Conservation (phyloP, 1,140 invertebrate genomes). For the Sogatella furcifera region DNA sequence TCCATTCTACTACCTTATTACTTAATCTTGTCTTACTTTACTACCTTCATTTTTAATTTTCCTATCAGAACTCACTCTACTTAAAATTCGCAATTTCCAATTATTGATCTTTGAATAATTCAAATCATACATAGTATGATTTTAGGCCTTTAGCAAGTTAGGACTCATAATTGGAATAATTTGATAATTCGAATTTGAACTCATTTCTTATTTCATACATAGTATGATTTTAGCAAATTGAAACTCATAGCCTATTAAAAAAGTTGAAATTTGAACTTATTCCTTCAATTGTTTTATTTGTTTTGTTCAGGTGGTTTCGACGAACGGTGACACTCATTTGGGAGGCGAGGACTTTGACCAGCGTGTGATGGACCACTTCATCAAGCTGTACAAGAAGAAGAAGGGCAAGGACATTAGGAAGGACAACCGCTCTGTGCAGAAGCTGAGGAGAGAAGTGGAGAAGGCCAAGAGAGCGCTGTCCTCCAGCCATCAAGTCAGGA, state of each 20-base stretch:
- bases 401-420: conserved; percentile 95
- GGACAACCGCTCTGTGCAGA: conserved; percentile 91
- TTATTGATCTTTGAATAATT: too few species aligned
- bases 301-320: conserved; percentile 82
- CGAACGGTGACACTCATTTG: conserved; percentile 97
- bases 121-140: too few species aligned
- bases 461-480: conserved; percentile 95
- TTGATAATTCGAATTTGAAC: too few species aligned
- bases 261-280: conserved; percentile 23
- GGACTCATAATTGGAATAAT: too few species aligned
- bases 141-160: too few species aligned
- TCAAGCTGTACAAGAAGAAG: conserved; percentile 98
- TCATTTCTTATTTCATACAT: too few species aligned
- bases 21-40: too few species aligned
- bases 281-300: neutral
- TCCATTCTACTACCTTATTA: too few species aligned
- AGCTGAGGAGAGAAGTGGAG: conserved; percentile 92
- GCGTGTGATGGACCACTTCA: conserved; percentile 96
- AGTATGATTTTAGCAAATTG: too few species aligned
- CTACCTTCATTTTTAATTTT: too few species aligned
- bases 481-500: conserved; percentile 82
- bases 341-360: conserved; percentile 99
- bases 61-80: too few species aligned
- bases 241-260: neutral
- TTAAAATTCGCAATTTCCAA: too few species aligned